phyloP scores from a whole-genome alignment of 2,113 vertebrate genomes.

The Mustela nigripes region DNA sequence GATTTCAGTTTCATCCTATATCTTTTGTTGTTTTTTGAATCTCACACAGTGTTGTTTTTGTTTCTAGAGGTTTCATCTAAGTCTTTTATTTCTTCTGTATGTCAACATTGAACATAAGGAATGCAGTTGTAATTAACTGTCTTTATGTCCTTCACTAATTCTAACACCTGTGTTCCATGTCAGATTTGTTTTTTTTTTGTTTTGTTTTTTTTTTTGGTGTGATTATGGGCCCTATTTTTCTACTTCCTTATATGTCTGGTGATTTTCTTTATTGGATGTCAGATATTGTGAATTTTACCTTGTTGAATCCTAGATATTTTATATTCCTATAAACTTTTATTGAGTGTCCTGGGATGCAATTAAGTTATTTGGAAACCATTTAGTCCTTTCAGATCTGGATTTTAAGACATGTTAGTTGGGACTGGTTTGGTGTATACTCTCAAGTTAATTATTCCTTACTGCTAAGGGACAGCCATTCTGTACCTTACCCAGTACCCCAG shows the following conservation, averaged over 20 bases:
- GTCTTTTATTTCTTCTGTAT: not conserved
- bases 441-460: not conserved
- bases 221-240: not conserved
- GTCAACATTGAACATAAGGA: not conserved
- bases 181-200: not conserved
- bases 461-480: not conserved
- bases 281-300: not conserved
- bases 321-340: not conserved
- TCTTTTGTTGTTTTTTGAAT: not conserved
- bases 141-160: not conserved
- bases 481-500: not conserved
- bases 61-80: not conserved
- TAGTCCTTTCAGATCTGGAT: not conserved
- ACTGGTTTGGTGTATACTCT: no score
- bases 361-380: not conserved
- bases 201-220: not conserved
- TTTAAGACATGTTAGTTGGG: not conserved
- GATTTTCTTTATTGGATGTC: not conserved
- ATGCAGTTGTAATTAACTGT: not conserved
- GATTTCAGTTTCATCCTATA: rapidly evolving
- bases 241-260: not conserved
- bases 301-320: not conserved
- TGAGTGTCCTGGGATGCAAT: not conserved
- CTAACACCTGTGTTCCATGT: not conserved
- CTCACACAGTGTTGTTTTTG: not conserved